These are phyloP conservation scores for Polypterus senegalus DNA, from an alignment of 2,113 vertebrate genomes.

Conservation along the genomic window DNA sequence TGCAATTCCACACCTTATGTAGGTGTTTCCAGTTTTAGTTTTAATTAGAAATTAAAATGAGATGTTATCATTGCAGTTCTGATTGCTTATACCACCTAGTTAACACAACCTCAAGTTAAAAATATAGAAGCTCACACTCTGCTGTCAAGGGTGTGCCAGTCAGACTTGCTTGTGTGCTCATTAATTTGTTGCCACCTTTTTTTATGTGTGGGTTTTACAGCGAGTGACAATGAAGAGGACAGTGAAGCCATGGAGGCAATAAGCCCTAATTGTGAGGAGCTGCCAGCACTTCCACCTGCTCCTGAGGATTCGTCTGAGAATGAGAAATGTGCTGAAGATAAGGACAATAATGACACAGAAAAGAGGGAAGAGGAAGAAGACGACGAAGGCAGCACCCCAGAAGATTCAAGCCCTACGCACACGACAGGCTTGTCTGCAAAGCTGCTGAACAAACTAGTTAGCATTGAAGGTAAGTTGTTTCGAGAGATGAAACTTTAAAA, in stretches of 20 bases:
- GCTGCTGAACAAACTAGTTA: constrained; percentile 48
- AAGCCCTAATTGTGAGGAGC: constrained; percentile 32
- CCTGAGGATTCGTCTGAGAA: constrained; percentile 16
- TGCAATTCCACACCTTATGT: too few species aligned
- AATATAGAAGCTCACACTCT: too few species aligned
- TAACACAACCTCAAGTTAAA: too few species aligned
- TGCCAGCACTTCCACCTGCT: constrained; percentile 23
- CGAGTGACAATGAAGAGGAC: constrained; percentile 37
- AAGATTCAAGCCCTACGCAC: constrained; percentile 39
- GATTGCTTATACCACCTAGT: too few species aligned
- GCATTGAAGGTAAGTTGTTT: constrained; percentile 44
- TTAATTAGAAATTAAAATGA: too few species aligned
- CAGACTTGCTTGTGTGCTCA: too few species aligned
- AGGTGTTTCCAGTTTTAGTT: too few species aligned
- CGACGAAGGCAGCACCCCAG: constrained; percentile 18
- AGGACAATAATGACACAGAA: not conserved
- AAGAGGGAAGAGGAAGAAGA: constrained; percentile 27
- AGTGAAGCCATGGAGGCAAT: constrained; percentile 28
- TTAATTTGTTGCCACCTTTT: too few species aligned
- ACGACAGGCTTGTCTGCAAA: constrained; percentile 40
- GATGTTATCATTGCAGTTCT: too few species aligned
- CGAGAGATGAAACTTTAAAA: not conserved
- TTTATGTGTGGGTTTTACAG: constrained; percentile 19
- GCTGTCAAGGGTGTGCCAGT: too few species aligned
- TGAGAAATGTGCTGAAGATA: too few species aligned